Base-by-base conservation (phyloP, 2,888 invertebrate genomes). In the Hipparchia semele region DNA sequence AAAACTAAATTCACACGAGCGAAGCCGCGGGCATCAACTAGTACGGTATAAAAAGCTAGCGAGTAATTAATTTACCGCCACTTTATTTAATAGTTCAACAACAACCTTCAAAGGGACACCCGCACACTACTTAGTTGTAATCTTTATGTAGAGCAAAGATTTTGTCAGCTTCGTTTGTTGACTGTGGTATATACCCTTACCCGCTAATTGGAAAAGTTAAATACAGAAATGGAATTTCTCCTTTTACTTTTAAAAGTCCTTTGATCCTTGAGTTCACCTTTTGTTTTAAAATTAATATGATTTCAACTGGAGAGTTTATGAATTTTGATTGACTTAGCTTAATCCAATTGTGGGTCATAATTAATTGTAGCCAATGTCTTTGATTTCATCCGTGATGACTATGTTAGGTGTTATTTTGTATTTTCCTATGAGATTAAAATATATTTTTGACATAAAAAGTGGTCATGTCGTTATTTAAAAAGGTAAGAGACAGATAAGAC, bases 161-260 rank as follows among this genome's bases (percentile, higher is more conserved):
- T 74, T 72, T 74, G 71, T 74, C 69, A 75, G 72, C 74, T 74
- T 54, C 54, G 75, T 77, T 75, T 71, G 73, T 75, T 77, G 75
- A 76, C 77, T 73, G 68, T 73, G 46, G 75, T 73, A 23, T 23
- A 23, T 76, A 73, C 23, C 23, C 23, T 23, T 75, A 62, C 75
- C 53, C 65, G 71, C 71, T 78, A 78, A 78, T 76, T 77, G 73
- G 73, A 74, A 75, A 79, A 79, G 77, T 78, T 77, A 68, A 68
- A 74, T 73, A 72, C 70, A 67, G 62, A 70, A 72, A 75, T 75
- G 69, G 70, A 75, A 75, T 75, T 75, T 67, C 64, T 65, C 33
- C 61, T 46, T 75, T 73, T 39, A 64, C 66, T 71, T 72, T 73
- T 61, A 54, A 68, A 66, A 73, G 51, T 66, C 61, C 72, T 71